Base-by-base conservation (phyloP, 2,888 invertebrate genomes). In the Microctonus aethiopoides region DNA sequence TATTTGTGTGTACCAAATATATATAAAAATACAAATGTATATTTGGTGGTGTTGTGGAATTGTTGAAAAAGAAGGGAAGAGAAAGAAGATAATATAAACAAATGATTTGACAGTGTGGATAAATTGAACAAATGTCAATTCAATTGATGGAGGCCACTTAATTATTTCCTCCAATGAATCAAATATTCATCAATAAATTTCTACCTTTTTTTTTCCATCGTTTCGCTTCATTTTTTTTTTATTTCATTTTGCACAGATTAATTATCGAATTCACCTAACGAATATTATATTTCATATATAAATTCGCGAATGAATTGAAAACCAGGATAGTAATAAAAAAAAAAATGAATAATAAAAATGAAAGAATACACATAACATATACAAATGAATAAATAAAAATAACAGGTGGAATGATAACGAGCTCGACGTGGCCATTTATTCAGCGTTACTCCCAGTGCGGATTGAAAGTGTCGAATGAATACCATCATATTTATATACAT, bases 351-450 rank as follows among this genome's bases (percentile, higher is more conserved):
- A 61, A 39, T 7, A 39, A 39, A 41, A 34, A 32, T n/a, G 10
- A 24, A 61, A 22, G n/a, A 61, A 39, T 39, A 26, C 11, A 46
- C 5, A 46, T 5, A 16, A 46, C 54, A n/a, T 24, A 7, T 22
- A 39, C 16, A 59, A 61, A 61, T 60, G 52, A 24, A 34, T 81
- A 79, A 79, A 81, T 80, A 82, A 78, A 78, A 76, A 74, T 78
- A 79, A 78, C 54, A 54, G 54, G 54, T 54, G 54, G 79, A 79
- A 67, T 46, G 57, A 41, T 41, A 68, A 68, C 68, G 68, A 80
- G 74, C 70, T 78, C 76, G 76, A 78, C 75, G 74, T 76, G 75
- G 68, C 74, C 51, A 26, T 51, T 68, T 61, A 34, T 59, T 59
- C n/a, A 39, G 61, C 24, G 41, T 61, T 22, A 60, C 62, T 70